Conservation (phyloP, 2,113 vertebrate genomes). For the Chaetodon auriga region DNA sequence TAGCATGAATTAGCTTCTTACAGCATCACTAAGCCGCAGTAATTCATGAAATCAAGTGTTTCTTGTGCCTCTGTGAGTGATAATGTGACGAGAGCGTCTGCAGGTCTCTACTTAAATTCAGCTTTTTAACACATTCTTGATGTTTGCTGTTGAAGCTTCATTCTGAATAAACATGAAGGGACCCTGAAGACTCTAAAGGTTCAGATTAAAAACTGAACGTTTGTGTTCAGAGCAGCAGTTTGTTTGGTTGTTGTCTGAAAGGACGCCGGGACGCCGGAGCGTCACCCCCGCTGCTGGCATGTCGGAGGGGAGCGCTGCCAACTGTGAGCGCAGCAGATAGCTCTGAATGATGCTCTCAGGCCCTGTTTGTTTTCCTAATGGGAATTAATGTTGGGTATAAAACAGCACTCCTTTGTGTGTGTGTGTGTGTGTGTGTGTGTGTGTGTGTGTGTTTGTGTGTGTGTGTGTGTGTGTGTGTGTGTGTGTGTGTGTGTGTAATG, state of each 20-base stretch:
- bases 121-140: not conserved
- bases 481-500: too few species aligned
- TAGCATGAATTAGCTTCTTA: not conserved
- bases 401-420: constrained; percentile 26
- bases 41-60: not conserved
- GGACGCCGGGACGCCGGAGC: constrained; percentile 21
- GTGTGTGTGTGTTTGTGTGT: too few species aligned
- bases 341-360: constrained; percentile 48
- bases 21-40: not conserved
- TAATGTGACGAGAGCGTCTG: not conserved
- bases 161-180: not conserved
- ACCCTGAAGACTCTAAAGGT: not conserved
- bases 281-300: constrained; percentile 45
- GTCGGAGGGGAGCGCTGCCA: constrained; percentile 43
- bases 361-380: constrained; percentile 70
- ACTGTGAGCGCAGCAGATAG: constrained; percentile 47
- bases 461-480: too few species aligned
- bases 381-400: constrained; percentile 31
- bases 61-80: not conserved
- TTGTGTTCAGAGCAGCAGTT: not conserved
- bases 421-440: not conserved
- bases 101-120: not conserved
- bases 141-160: not conserved
- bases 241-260: constrained; percentile 12
- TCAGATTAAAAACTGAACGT: not conserved